Conservation (phyloP, 2,888 invertebrate species). For the Nomada hirtipes region DNA sequence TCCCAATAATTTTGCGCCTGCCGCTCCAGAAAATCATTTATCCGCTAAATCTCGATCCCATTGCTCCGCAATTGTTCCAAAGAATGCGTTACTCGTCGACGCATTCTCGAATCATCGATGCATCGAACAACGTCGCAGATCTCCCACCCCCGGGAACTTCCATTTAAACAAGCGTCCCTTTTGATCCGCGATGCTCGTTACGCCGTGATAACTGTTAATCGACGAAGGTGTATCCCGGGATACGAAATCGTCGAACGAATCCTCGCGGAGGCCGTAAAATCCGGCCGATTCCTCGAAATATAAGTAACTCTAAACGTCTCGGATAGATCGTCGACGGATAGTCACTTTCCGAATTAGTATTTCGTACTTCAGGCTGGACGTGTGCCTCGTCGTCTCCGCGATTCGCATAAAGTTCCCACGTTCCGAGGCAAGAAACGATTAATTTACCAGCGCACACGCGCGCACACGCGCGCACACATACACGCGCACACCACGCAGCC, state of each 20-base stretch:
- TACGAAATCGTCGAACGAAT: background rate
- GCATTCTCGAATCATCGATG: background rate
- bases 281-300: no score
- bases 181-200: slow-evolving; percentile 3
- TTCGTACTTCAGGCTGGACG: slow-evolving; percentile 4
- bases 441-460: slow-evolving; percentile 19
- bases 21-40: no score
- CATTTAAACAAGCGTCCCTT: background rate
- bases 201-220: background rate
- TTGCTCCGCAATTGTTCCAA: fast-evolving
- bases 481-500: background rate
- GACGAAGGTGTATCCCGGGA: background rate
- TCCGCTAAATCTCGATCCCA: background rate
- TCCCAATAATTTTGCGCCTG: no score
- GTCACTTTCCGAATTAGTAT: slow-evolving; percentile 10
- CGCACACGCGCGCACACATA: background rate
- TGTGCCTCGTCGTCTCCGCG: background rate
- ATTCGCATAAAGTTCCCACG: slow-evolving; percentile 27
- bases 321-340: background rate
- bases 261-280: background rate
- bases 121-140: background rate
- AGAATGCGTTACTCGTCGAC: no score
- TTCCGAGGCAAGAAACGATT: slow-evolving; percentile 23
- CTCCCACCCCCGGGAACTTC: background rate
- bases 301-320: no score